Conservation (phyloP, 2,888 invertebrate species). For the Portevinia maculata region DNA sequence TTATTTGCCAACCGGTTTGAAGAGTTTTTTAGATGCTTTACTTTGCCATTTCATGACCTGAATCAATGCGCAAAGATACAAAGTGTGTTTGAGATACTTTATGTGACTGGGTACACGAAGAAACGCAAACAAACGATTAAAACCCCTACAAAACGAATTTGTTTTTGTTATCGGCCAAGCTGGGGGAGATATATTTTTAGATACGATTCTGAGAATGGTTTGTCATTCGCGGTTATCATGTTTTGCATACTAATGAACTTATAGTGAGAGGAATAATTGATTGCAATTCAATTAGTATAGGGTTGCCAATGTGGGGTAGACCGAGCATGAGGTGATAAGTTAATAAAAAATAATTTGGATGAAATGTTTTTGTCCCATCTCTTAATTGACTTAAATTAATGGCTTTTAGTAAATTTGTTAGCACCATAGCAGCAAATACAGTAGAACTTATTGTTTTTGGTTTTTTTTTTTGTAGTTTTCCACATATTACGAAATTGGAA, state of each 20-base stretch:
- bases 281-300: slow-evolving; percentile 2
- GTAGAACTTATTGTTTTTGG: too few species aligned
- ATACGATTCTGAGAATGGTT: slow-evolving; percentile 12
- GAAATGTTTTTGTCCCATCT: background rate
- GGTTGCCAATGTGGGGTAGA: background rate
- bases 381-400: background rate
- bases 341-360: background rate
- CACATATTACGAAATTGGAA: too few species aligned
- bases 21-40: slow-evolving; percentile 42
- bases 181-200: slow-evolving; percentile 15
- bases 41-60: slow-evolving; percentile 36
- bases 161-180: background rate
- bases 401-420: background rate
- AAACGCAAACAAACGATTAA: background rate
- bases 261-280: background rate
- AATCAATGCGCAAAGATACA: slow-evolving; percentile 23
- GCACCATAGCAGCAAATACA: background rate
- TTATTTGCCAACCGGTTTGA: slow-evolving; percentile 35
- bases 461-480: too few species aligned
- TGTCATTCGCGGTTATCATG: background rate
- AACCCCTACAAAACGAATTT: slow-evolving; percentile 1
- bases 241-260: background rate
- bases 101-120: background rate
- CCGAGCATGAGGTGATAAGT: background rate
- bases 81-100: background rate